Evolutionary conservation across 2,888 invertebrate genomes (phyloP).

Genomic region (Athalia circularis): DNA sequence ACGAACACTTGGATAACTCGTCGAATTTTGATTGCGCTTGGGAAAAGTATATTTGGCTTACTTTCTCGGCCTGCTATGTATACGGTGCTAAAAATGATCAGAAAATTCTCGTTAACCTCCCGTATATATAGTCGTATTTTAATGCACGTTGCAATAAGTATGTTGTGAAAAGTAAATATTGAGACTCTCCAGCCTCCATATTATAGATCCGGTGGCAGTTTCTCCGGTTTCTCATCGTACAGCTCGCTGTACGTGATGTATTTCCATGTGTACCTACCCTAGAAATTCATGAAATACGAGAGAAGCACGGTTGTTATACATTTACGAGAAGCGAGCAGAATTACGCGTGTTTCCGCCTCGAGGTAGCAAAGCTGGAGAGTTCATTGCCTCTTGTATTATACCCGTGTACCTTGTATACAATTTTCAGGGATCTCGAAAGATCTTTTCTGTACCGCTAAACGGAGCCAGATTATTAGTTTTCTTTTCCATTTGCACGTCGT

Average conservation of each 20-base stretch:
- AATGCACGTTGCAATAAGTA: neutral
- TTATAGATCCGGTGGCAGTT: neutral
- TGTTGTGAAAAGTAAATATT: slow-evolving; percentile 26
- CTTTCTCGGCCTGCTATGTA: too few relatives aligned
- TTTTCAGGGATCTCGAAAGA: too few relatives aligned
- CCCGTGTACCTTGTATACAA: neutral
- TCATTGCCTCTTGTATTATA: slow-evolving; percentile 26
- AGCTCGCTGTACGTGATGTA: neutral
- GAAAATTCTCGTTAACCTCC: too few relatives aligned
- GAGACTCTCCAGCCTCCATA: neutral
- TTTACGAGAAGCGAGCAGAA: slow-evolving; percentile 23
- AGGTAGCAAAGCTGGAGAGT: slow-evolving; percentile 2
- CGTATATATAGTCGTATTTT: too few relatives aligned
- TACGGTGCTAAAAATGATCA: too few relatives aligned
- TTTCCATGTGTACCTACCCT: slow-evolving; percentile 10
- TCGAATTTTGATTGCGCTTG: too few relatives aligned
- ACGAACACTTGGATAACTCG: too few relatives aligned
- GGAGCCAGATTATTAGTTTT: too few relatives aligned
- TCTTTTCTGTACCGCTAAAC: neutral
- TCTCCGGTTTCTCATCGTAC: neutral
- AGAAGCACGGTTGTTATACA: slow-evolving; percentile 23
- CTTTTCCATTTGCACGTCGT: too few relatives aligned
- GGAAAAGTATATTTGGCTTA: too few relatives aligned
- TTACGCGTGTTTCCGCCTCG: slow-evolving; percentile 36
- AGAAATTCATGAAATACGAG: slow-evolving; percentile 23